phyloP scores from a whole-genome alignment of 2,113 vertebrate species.

The Scomber colias region DNA sequence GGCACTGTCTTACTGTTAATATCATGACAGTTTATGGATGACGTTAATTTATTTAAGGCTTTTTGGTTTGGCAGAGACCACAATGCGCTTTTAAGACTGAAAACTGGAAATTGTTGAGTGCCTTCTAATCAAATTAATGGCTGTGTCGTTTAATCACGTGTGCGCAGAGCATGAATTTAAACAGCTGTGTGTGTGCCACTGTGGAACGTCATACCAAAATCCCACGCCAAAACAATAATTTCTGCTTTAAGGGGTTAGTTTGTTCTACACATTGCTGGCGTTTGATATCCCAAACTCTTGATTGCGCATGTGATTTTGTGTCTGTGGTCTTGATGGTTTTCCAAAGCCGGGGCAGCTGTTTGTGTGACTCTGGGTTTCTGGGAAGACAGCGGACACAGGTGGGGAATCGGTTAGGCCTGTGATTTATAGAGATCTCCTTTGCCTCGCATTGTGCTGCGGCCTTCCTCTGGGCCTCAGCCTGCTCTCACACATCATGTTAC shows the following conservation, averaged over 20 bases:
- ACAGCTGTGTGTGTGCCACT: conserved; percentile 51
- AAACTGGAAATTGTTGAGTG: conserved; percentile 58
- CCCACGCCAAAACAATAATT: conserved; percentile 41
- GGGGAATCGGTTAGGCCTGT: conserved; percentile 78
- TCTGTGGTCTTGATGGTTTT: conserved; percentile 45
- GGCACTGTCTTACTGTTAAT: conserved; percentile 55
- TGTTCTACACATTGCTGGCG: conserved; percentile 27
- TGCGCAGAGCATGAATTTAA: conserved; percentile 48
- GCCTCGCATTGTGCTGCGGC: conserved; percentile 73
- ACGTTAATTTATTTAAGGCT: conserved; percentile 48
- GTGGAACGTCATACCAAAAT: conserved; percentile 32
- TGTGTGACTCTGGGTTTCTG: conserved; percentile 71
- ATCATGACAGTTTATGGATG: not conserved
- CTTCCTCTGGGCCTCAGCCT: conserved; percentile 73
- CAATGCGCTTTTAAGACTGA: conserved; percentile 49
- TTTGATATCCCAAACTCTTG: conserved; percentile 39
- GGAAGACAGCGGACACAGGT: conserved; percentile 80
- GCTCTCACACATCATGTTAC: conserved; percentile 53
- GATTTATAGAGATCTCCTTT: conserved; percentile 76
- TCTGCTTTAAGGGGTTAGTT: conserved; percentile 44
- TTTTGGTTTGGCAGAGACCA: conserved; percentile 35
- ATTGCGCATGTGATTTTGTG: conserved; percentile 46
- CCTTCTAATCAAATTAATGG: conserved; percentile 53
- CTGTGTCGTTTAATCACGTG: conserved; percentile 42
- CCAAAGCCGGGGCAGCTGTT: conserved; percentile 57